Conservation (phyloP, 2,113 vertebrate genomes). For the Pollachius pollachius region DNA sequence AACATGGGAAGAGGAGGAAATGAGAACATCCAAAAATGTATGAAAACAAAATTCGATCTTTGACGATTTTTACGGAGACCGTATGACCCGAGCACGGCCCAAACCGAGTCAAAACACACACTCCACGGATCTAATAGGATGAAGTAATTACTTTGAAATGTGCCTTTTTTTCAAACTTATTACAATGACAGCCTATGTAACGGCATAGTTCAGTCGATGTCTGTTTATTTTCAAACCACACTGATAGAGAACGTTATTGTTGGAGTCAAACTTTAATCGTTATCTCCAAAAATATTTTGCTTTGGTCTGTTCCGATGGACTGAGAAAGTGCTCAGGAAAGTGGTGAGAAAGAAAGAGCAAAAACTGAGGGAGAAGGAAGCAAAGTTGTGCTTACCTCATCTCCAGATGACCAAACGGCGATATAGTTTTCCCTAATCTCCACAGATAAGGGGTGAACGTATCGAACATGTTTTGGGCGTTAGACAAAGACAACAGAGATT, state of each 20-base stretch:
- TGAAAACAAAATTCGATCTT: conserved; percentile 1
- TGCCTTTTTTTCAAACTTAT: conserved; percentile 4
- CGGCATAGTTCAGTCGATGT: conserved; percentile 2
- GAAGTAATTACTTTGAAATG: conserved; percentile 13
- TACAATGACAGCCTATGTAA: conserved; percentile 2
- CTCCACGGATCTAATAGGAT: conserved; percentile 2
- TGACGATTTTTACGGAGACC: conserved; percentile 10
- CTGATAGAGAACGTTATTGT: conserved; percentile 30
- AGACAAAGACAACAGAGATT: too few relatives aligned
- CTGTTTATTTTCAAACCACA: conserved; percentile 39
- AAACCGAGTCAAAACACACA: background rate
- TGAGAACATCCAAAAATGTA: background rate
- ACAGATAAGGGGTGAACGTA: too few relatives aligned
- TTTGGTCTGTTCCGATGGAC: too few relatives aligned
- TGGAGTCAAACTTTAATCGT: conserved; percentile 20
- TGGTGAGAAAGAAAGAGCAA: too few relatives aligned
- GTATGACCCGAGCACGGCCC: background rate
- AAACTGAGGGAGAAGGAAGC: too few relatives aligned
- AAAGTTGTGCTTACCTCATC: too few relatives aligned
- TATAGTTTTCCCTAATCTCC: too few relatives aligned
- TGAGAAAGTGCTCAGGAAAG: too few relatives aligned
- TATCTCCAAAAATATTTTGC: conserved; percentile 29
- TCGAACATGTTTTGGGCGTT: too few relatives aligned
- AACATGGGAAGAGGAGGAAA: background rate
- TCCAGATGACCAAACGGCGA: too few relatives aligned